phyloP scores from a whole-genome alignment of 1,140 invertebrate species.

The Achroia grisella region DNA sequence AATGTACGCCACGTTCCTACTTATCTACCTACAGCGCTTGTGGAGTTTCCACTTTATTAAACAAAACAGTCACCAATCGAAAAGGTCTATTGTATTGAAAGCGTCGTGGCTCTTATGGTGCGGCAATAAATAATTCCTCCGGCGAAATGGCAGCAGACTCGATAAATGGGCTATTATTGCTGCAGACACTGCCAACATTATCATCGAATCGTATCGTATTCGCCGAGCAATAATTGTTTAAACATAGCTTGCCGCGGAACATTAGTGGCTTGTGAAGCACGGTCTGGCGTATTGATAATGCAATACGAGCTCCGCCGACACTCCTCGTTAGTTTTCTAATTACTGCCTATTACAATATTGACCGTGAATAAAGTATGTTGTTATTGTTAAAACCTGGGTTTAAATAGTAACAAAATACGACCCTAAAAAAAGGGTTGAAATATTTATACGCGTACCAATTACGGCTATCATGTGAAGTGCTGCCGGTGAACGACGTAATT shows the following conservation, averaged over 20 bases:
- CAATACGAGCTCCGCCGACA: constrained; percentile 18
- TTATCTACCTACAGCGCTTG: constrained; percentile 45
- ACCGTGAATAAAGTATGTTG: not conserved
- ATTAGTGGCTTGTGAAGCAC: constrained; percentile 25
- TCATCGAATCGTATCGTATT: constrained; percentile 63
- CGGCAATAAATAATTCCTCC: constrained; percentile 61
- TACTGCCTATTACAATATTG: constrained; percentile 10
- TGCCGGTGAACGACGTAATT: constrained; percentile 34
- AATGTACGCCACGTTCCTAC: constrained; percentile 46
- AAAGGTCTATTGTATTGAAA: constrained; percentile 52
- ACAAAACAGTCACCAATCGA: constrained; percentile 45
- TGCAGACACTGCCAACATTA: constrained; percentile 59
- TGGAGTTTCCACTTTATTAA: constrained; percentile 64
- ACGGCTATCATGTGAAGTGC: constrained; percentile 18
- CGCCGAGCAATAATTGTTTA: constrained; percentile 61
- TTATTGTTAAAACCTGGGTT: not conserved
- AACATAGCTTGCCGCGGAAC: constrained; percentile 50
- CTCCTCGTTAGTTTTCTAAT: constrained; percentile 36
- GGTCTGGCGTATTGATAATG: constrained; percentile 46
- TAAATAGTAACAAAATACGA: not conserved
- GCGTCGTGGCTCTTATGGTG: constrained; percentile 49
- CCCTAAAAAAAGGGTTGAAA: constrained; percentile 5
- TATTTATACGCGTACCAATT: constrained; percentile 22
- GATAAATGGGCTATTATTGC: constrained; percentile 68
- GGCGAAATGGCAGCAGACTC: constrained; percentile 52